A percentile compares a stretch with the other conserved stretches of the same genome.
phyloP scores from a whole-genome alignment of 2,113 vertebrate species.

The Silurus asotus region DNA sequence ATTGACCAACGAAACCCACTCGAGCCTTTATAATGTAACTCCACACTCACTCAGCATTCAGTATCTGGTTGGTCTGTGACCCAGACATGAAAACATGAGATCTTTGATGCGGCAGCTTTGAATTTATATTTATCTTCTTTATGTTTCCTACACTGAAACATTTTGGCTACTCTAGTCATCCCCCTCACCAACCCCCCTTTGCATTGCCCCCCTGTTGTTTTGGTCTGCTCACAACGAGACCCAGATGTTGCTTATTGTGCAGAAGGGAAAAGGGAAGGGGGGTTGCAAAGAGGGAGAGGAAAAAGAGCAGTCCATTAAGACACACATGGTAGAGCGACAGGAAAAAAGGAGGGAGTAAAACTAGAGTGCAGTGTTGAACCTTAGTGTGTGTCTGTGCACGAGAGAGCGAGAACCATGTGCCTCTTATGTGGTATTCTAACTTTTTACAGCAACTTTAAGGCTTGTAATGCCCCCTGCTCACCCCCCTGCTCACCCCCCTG shows the following conservation, averaged over 20 bases:
- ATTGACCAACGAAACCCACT: conserved; percentile 2
- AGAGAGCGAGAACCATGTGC: conserved; percentile 14
- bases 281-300: conserved; percentile 15
- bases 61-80: conserved; percentile 21
- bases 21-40: background rate
- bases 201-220: conserved; percentile 67
- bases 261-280: conserved; percentile 49
- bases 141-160: conserved; percentile 13
- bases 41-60: background rate
- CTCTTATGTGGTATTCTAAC: conserved; percentile 53
- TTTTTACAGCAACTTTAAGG: conserved; percentile 51
- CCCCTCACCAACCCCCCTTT: background rate
- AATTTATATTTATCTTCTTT: conserved; percentile 39
- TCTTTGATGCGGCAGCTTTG: background rate
- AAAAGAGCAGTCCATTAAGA: conserved; percentile 29
- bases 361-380: background rate
- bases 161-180: conserved; percentile 16
- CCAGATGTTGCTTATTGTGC: conserved; percentile 78
- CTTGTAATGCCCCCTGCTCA: conserved; percentile 44
- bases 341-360: conserved; percentile 9
- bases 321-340: conserved; percentile 36
- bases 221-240: conserved; percentile 73
- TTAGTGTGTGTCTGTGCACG: conserved; percentile 2
- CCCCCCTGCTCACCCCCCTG: conserved; percentile 14
- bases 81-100: background rate